These are phyloP conservation scores for Schizopygopsis malacanthus DNA, from an alignment of 2,797 vertebrate genomes.

Conservation along the genomic window DNA sequence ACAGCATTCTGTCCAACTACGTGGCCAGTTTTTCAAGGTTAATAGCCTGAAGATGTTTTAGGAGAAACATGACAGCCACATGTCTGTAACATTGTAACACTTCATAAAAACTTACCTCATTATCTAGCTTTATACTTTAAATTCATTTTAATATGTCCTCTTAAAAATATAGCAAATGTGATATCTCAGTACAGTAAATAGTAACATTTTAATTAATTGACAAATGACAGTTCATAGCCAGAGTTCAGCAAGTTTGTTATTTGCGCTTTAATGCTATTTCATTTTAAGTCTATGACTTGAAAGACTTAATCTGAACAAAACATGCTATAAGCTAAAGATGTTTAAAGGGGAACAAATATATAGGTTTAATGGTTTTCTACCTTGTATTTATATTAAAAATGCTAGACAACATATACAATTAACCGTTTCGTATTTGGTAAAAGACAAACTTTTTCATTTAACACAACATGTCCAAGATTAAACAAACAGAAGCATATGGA, in stretches of 20 bases:
- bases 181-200: neutral
- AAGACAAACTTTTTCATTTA: neutral
- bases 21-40: slow-evolving; percentile 22
- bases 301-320: neutral
- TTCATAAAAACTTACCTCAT: no score
- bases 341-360: neutral
- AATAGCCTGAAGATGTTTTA: slow-evolving; percentile 35
- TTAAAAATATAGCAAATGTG: neutral
- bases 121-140: neutral
- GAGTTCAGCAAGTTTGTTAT: neutral
- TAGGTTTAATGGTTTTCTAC: neutral
- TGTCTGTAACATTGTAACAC: neutral
- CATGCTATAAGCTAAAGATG: neutral
- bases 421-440: neutral
- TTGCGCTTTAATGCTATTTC: neutral
- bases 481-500: neutral
- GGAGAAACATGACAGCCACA: slow-evolving; percentile 24
- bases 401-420: neutral
- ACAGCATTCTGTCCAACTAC: neutral
- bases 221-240: neutral
- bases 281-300: neutral
- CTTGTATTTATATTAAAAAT: neutral
- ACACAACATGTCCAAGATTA: neutral
- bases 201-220: neutral
- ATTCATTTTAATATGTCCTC: neutral